Base-by-base conservation (phyloP, 2,797 vertebrate species). In the Silurus aristotelis region DNA sequence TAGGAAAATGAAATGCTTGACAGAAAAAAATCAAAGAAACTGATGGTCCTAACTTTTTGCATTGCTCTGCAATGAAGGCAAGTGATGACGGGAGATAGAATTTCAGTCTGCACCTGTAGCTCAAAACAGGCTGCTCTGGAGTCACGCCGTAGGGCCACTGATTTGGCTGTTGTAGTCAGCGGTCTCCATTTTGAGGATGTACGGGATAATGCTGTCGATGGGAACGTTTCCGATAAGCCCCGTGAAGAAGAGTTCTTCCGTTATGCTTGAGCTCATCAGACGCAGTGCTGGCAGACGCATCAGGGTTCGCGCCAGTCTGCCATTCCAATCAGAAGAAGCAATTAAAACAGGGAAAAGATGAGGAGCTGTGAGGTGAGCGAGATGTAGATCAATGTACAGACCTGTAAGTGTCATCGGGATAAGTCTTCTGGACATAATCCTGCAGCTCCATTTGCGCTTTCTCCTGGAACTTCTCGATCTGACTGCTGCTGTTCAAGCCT, bases 141-240 rank as follows among this genome's bases (percentile, higher is more conserved):
- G 91, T 95, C 96, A 99, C 0, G 95, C 95, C 68, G 94, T 91
- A 0, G 94, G 92, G 87, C 97, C 96, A 0, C 95, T 96, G 92
- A 98, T 97, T 92, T 98, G 98, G 92, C 97, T 97, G 80, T 98
- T 99, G 87, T 99, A 99, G 89, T 99, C 98, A 7, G 98, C 97
- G 0, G 97, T 98, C 93, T 99, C 98, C 98, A 99, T 99, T 95
- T 99, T 98, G 86, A 99, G 97, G 91, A 99, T 99, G 93, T 99
- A 99, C 31, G 98, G 98, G 93, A 99, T 99, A 92, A 99, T 99
- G 93, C 98, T 99, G 96, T 99, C 98, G 86, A 99, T 99, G 2
- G 97, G 97, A 89, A 99, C 98, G 22, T 97, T 99, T 89, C 98
- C 98, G 84, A 99, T 99, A 87, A 99, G 95, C 86, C 98, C 98